Evolutionary conservation across 2,888 invertebrate genomes (phyloP).

Genomic region (Dryobotodes eremita): DNA sequence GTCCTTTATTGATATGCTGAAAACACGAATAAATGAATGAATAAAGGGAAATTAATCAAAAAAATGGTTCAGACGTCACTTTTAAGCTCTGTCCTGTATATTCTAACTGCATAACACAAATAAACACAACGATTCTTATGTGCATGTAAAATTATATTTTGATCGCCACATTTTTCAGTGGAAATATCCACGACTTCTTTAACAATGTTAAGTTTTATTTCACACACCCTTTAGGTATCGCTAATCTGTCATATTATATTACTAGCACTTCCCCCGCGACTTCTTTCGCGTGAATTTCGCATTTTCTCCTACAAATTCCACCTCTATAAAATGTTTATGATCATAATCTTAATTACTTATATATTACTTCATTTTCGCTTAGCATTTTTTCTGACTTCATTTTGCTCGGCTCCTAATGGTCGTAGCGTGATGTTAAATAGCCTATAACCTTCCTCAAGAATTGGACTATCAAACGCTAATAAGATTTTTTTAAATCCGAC

Average conservation of each 20-base stretch:
- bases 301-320: background rate
- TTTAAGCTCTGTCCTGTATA: conserved; percentile 9
- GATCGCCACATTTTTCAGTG: background rate
- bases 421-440: background rate
- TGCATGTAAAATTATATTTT: conserved; percentile 13
- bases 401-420: background rate
- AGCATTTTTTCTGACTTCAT: background rate
- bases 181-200: background rate
- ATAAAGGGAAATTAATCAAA: conserved; percentile 11
- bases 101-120: background rate
- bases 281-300: background rate
- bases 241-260: background rate
- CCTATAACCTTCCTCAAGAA: background rate
- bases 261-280: background rate
- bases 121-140: background rate
- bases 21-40: conserved; percentile 55
- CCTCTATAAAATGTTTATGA: background rate
- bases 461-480: background rate
- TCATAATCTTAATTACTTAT: background rate
- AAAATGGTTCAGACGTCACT: background rate
- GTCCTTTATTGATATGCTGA: conserved; percentile 64
- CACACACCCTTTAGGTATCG: background rate
- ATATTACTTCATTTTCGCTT: background rate
- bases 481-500: background rate
- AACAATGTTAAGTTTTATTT: background rate